Percentiles rank a stretch among this genome's conserved stretches.
These are phyloP conservation scores for Chromoteleia sp. DNA, from an alignment of 2,888 invertebrate genomes.

Conservation along the genomic window DNA sequence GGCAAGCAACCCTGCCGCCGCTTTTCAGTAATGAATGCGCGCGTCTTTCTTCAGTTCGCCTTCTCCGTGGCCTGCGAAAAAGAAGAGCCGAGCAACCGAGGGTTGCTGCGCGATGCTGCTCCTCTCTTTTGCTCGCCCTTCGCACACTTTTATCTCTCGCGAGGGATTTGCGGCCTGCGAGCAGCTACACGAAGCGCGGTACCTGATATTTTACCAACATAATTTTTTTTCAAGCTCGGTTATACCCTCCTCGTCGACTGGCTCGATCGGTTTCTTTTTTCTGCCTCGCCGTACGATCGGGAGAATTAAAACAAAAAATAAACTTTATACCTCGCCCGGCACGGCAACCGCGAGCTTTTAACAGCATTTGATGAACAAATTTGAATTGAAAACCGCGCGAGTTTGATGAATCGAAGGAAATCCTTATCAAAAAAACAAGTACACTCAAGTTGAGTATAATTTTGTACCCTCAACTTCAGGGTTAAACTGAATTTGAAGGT, in stretches of 20 bases:
- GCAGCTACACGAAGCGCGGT: slow-evolving; percentile 6
- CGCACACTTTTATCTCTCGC: slow-evolving; percentile 61
- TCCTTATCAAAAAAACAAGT: no score
- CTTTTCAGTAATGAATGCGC: slow-evolving; percentile 46
- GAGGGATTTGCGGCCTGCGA: slow-evolving; percentile 62
- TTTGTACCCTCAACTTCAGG: no score
- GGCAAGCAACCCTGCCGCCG: slow-evolving; percentile 53
- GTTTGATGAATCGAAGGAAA: slow-evolving; percentile 55
- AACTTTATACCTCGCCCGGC: slow-evolving; percentile 45
- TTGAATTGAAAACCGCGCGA: slow-evolving; percentile 62
- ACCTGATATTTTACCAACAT: slow-evolving; percentile 64
- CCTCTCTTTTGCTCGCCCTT: slow-evolving; percentile 35
- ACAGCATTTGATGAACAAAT: slow-evolving; percentile 59
- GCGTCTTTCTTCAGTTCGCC: slow-evolving; percentile 47
- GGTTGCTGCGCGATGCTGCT: slow-evolving; percentile 21
- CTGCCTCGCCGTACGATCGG: slow-evolving; percentile 42
- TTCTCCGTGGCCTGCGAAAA: slow-evolving; percentile 62
- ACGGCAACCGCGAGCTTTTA: slow-evolving; percentile 50
- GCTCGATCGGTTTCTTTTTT: slow-evolving; percentile 58
- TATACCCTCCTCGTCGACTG: background rate
- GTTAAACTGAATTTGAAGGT: no score
- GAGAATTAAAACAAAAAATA: slow-evolving; percentile 47
- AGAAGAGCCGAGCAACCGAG: slow-evolving; percentile 36
- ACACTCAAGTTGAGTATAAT: no score
- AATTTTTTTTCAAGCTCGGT: slow-evolving; percentile 41